Base-by-base conservation (phyloP, 2,888 invertebrate genomes). In the Dicycla oo region DNA sequence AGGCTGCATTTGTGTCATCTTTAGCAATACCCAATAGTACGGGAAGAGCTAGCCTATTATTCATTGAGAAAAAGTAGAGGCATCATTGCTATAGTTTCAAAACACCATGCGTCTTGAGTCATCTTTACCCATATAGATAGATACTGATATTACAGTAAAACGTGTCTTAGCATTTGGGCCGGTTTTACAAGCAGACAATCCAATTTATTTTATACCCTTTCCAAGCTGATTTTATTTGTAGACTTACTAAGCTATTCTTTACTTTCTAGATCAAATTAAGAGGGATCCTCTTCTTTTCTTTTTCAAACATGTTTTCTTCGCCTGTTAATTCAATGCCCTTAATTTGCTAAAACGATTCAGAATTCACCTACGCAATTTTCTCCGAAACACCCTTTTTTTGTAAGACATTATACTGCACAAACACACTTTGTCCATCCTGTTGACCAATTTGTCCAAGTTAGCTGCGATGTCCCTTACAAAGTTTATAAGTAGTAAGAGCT, bases 121-220 rank as follows among this genome's bases (percentile, higher is more conserved):
- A 15, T n/a, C 13, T 23, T 20, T 34, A 1, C 20, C 18, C 8
- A 34, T 18, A 13, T 15, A 20, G 13, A 15, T 34, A 66, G 8
- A 38, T 65, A 47, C 18, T 65, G 23, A 34, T 34, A 34, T 34
- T 8, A 3, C 23, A 61, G 7, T 4, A 15, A 61, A 45, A 0
- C 10, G 15, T 30, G 15, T 3, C n/a, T n/a, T 30, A 45, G 20
- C 20, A n/a, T 6, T 30, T 30, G 4, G 3, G 4, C 13, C 15
- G 47, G 47, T 30, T 47, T 69, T 69, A 56, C 38, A 56, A 70
- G 54, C 70, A 70, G 26, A 18, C 40, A 40, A 57, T 57, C 47
- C 56, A 40, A 49, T 56, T 40, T 57, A 26, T 40, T 71, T 47
- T 40, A 57, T 56, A 47, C 30, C 20, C 30, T 15, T 38, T 15